Evolutionary conservation across 2,797 vertebrate genomes (phyloP).

Genomic region (Enteromius trimaculatus): DNA sequence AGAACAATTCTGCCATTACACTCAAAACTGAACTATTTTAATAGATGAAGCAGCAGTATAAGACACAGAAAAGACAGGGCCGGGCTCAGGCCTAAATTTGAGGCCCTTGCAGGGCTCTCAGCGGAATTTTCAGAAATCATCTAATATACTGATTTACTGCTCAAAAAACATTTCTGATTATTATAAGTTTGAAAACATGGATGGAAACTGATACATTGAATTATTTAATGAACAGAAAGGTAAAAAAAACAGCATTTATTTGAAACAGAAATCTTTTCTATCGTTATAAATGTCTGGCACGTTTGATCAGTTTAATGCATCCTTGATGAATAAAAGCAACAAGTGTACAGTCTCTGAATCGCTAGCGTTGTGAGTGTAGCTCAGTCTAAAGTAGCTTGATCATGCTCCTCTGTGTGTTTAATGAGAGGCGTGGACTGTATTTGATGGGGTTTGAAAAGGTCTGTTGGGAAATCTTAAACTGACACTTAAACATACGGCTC

Average conservation of each 20-base stretch:
- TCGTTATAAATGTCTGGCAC: too few species aligned
- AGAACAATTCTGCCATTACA: too few species aligned
- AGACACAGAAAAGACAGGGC: too few species aligned
- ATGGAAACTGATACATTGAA: background rate
- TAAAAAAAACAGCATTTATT: background rate
- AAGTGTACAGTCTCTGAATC: background rate
- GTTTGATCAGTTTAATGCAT: background rate
- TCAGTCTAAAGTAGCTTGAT: background rate
- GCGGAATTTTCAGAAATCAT: background rate
- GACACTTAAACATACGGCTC: slow-evolving; percentile 17
- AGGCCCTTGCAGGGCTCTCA: too few species aligned
- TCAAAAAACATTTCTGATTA: background rate
- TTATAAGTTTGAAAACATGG: background rate
- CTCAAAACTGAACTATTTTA: too few species aligned
- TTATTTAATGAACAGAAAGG: background rate
- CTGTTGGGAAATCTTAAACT: slow-evolving; percentile 33
- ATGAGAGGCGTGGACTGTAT: slow-evolving; percentile 6
- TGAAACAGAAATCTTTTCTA: background rate
- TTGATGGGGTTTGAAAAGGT: slow-evolving; percentile 1
- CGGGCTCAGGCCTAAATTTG: too few species aligned
- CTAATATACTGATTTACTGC: background rate
- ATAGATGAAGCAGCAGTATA: too few species aligned
- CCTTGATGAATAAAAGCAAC: background rate
- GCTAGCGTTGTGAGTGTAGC: background rate
- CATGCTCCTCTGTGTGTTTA: background rate